Evolutionary conservation across 2,797 vertebrate genomes (phyloP), one percentile per base, ranked within the genome.

Genomic region (Coendou prehensilis): DNA sequence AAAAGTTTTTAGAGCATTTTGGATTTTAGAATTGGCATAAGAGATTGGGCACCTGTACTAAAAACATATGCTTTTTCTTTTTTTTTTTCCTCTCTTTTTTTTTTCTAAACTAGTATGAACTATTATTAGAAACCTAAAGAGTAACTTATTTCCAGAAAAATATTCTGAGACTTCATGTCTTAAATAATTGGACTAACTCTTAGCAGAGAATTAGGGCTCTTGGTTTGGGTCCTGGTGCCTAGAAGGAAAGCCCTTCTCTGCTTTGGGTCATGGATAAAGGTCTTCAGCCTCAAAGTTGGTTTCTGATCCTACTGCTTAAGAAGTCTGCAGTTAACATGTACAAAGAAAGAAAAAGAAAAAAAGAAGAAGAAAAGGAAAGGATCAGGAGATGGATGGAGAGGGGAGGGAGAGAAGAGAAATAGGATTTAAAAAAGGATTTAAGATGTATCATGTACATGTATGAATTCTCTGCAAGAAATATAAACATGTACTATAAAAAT

Each of bases 1-100:
- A 59, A 56, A 73, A 81, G 13, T 63, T 92, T 91, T 92, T 92
- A 97, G 67, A 76, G 17, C 2, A 79, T 37, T 93, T 90, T 90
- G 52, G 59, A 88, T 75, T 95, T 92, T 30, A 96, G 61, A 85
- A 90, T 26, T 89, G 50, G 78, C 76, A 26, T 88, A 78, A 67
- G 91, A 88, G 56, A 75, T 54, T 61, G 14, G 89, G 9, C 0
- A 59, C 22, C 30, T 82, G 10, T 85, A n/a, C 10, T 89, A 87
- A 83, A 30, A 30, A 84, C n/a, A 4, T 26, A 30, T 26, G 18
- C 13, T 33, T 41, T n/a, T 37, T 22, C 13, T 9, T 37, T 28
- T 3, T 9, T 37, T 47, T 75, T 45, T 41, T 41, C 37, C 37
- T 41, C 37, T 41, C 37, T 41, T 7, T 22, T 13, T n/a, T 52